Conservation (phyloP, 2,113 vertebrate species). For the Lepisosteus oculatus region DNA sequence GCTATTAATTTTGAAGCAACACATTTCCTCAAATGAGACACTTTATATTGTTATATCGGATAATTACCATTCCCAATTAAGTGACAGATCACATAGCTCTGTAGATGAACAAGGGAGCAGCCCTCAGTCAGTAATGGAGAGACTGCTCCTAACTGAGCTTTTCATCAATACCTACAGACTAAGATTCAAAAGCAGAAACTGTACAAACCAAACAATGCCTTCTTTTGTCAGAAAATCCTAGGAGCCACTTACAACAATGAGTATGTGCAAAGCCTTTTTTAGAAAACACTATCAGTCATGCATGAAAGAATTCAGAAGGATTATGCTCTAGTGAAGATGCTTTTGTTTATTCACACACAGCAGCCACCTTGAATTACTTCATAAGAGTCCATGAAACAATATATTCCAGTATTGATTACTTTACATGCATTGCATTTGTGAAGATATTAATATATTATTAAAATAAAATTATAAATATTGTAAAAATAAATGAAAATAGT, state of each 20-base stretch:
- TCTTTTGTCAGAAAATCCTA: conserved; percentile 16
- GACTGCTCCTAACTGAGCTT: conserved; percentile 48
- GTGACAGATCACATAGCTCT: conserved; percentile 45
- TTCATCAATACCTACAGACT: conserved; percentile 51
- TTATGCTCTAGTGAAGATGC: no score
- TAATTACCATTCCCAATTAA: conserved; percentile 71
- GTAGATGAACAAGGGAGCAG: conserved; percentile 48
- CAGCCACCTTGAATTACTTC: no score
- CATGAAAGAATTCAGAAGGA: no score
- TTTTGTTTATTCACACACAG: no score
- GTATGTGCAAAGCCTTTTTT: conserved; percentile 1
- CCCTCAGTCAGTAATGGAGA: conserved; percentile 52
- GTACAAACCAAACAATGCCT: conserved; percentile 54
- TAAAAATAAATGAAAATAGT: neutral
- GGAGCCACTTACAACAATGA: neutral
- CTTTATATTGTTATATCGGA: conserved; percentile 63
- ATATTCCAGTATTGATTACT: neutral
- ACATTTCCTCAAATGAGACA: conserved; percentile 62
- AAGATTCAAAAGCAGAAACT: conserved; percentile 45
- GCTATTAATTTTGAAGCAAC: conserved; percentile 65
- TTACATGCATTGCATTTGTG: neutral
- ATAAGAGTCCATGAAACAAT: no score
- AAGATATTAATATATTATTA: neutral
- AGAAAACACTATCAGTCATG: conserved; percentile 11
- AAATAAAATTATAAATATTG: no score